These are phyloP conservation scores for Rhopilema esculentum DNA, from an alignment of 30 jellyfish, hydroid and myxozoan genomes.

Conservation along the genomic window DNA sequence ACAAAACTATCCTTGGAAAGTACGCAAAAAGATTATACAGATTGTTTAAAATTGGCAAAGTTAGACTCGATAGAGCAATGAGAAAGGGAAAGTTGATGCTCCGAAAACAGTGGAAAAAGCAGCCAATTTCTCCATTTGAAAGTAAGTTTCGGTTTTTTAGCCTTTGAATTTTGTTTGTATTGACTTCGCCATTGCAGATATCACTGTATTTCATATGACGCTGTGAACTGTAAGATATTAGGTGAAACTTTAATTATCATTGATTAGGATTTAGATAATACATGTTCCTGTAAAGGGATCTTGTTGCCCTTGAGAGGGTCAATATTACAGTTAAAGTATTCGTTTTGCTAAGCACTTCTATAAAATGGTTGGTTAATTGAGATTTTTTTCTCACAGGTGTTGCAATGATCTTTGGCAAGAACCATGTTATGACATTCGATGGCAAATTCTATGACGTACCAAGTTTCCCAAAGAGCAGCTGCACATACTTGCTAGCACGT, in stretches of 20 bases:
- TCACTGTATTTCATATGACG: too few relatives aligned
- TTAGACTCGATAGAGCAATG: slow-evolving; percentile 26
- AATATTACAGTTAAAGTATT: too few relatives aligned
- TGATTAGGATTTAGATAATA: too few relatives aligned
- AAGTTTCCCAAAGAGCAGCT: slow-evolving; percentile 65
- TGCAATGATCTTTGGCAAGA: slow-evolving; percentile 94
- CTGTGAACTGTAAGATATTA: too few relatives aligned
- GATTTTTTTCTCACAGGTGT: slow-evolving; percentile 21
- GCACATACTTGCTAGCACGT: slow-evolving; percentile 96
- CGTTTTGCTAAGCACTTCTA: too few relatives aligned
- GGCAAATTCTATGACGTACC: slow-evolving; percentile 83
- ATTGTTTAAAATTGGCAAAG: slow-evolving; percentile 42
- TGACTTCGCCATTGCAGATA: too few relatives aligned
- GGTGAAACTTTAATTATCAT: too few relatives aligned
- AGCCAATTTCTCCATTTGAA: slow-evolving; percentile 49
- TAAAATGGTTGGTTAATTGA: too few relatives aligned
- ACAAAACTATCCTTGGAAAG: slow-evolving; percentile 58
- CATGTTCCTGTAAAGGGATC: too few relatives aligned
- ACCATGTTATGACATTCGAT: slow-evolving; percentile 95
- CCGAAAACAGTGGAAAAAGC: slow-evolving; percentile 24
- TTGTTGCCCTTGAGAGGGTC: too few relatives aligned
- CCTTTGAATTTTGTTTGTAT: too few relatives aligned
- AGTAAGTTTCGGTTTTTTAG: slow-evolving; percentile 36
- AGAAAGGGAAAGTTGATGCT: slow-evolving; percentile 49
- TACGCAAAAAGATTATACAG: slow-evolving; percentile 61